Evolutionary conservation across 2,888 invertebrate species (phyloP), one percentile per base, ranked within the genome.

Genomic region (Philaethria dido): DNA sequence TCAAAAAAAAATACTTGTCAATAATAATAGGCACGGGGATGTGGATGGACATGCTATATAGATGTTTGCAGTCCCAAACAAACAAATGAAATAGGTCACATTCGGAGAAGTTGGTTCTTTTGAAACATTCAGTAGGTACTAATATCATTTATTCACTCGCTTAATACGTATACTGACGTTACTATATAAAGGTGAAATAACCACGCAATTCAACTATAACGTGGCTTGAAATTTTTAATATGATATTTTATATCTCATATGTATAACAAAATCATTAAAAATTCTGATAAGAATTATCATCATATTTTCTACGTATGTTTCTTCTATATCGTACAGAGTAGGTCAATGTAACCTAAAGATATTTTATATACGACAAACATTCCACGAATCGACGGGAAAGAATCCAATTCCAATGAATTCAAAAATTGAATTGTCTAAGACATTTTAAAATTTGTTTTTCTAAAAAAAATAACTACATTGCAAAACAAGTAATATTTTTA

Each of bases 31-130:
- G 48, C 60, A 60, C 8, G 62, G 45, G 20, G 39, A 14, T 39
- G 39, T 39, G 18, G 18, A 39, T 20, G 55, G 20, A 22, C 6
- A 22, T 55, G 20, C 20, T 54, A 33, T 62, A 62, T 39, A 39
- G 45, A 66, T 70, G 70, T 70, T 70, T 66, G 48, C 66, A 3
- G 55, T 68, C 70, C 70, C 63, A 61, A 68, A 47, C 36, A 70
- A 70, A 70, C 66, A 68, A 45, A 61, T 42, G 60, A 39, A 55
- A 65, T 55, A 52, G 65, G 62, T 62, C 65, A 65, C 60, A 63
- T 45, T 50, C 42, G 47, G 45, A 47, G 22, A 42, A 20, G 54
- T 22, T 20, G 50, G n/a, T 60, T 42, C 57, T 63, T 61, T 54
- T 50, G 47, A 61, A 70, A 70, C 57, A 66, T 25, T 22, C 61